phyloP scores from a whole-genome alignment of 1,140 invertebrate species.

The Psix sp. region DNA sequence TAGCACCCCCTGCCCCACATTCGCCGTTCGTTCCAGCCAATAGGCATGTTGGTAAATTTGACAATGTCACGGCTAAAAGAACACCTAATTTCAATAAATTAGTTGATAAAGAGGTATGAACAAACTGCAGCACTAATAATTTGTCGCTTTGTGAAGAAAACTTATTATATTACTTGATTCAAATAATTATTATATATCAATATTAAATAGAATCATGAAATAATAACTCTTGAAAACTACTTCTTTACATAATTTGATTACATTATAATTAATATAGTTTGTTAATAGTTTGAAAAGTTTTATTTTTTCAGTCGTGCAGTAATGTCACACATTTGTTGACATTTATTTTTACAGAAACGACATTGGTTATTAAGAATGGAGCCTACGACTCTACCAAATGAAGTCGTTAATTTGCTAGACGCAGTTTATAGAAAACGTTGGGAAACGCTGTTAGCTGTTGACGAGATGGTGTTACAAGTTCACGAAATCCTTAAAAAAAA shows the following conservation, averaged over 20 bases:
- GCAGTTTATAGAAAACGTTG: constrained; percentile 83
- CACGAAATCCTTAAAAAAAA: constrained; percentile 78
- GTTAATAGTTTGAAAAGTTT: too few species aligned
- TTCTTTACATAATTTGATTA: too few species aligned
- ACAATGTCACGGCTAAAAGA: constrained; percentile 79
- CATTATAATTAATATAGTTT: too few species aligned
- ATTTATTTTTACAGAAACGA: constrained; percentile 83
- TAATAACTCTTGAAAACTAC: too few species aligned
- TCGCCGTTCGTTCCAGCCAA: constrained; percentile 88
- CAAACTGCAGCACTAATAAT: not conserved
- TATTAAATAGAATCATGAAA: too few species aligned
- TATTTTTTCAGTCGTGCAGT: too few species aligned
- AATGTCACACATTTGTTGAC: too few species aligned
- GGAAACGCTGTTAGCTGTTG: constrained; percentile 89
- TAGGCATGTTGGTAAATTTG: constrained; percentile 82
- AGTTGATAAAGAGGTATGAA: constrained; percentile 70
- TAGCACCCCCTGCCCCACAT: constrained; percentile 90
- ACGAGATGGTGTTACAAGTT: constrained; percentile 87
- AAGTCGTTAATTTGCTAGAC: constrained; percentile 81
- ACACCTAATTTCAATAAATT: constrained; percentile 85
- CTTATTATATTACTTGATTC: too few species aligned
- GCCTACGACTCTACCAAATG: constrained; percentile 79
- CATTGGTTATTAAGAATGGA: constrained; percentile 87
- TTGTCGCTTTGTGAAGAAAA: too few species aligned
- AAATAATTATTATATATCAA: too few species aligned